Base-by-base conservation (phyloP, 2,888 invertebrate genomes). In the Xylocampa areola region DNA sequence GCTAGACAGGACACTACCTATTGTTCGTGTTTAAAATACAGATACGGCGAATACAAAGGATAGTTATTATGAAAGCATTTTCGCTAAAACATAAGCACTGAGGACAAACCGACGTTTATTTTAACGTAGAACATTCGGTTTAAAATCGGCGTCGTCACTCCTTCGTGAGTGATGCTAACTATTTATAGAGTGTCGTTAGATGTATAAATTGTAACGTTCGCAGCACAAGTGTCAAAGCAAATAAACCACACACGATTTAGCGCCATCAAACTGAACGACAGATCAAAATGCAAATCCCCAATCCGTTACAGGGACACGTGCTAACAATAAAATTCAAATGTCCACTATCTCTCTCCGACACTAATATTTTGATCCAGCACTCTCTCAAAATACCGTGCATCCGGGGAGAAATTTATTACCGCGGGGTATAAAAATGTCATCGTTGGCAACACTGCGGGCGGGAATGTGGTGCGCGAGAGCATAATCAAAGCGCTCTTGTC, bases 401-500 rank as follows among this genome's bases (percentile, higher is more conserved):
- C 89, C 91, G 89, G 84, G 80, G 71, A 78, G 70, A 71, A 85
- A 90, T 91, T 90, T 91, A 92, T 86, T 79, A 79, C 73, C 41
- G 78, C 72, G 54, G 73, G 74, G 80, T 82, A 84, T 92, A 90
- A 92, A 91, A 87, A 87, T 83, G 86, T 91, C 92, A 88, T 73
- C 91, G 86, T 69, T 73, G 83, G 82, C 81, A 81, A 76, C 80
- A 82, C 78, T 70, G 74, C 72, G 60, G 67, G 68, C 76, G 73
- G 76, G 80, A 76, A 77, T 76, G 71, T 61, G 74, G 68, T 71
- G 68, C 71, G 79, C 74, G 69, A 45, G 68, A 68, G 85, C 77
- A 76, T 81, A 79, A 85, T 92, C 89, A 91, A 91, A 91, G 91
- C 80, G 79, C 60, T 77, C 78, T 80, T 77, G 87, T 90, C 92